Evolutionary conservation across 2,888 invertebrate species (phyloP), one percentile per base, ranked within the genome.

Genomic region (Dynastes hyllus): DNA sequence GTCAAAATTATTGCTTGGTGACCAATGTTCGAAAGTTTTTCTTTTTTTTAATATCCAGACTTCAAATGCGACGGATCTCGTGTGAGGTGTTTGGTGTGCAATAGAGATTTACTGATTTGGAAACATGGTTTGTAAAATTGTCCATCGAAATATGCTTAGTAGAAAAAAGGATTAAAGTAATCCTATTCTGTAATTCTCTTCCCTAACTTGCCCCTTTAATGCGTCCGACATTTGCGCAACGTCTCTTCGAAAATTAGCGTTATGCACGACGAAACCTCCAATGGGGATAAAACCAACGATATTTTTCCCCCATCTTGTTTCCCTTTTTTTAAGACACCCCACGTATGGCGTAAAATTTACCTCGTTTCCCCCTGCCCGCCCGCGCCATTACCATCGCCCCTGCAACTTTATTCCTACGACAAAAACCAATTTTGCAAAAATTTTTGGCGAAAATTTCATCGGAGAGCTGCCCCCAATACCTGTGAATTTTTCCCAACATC

Each of bases 291-390:
- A 45, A 9, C 22, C 2, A 55, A 55, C 27, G 51, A 51, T 69
- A 69, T n/a, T n/a, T 27, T 45, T 40, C 16, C 0, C 69, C 27
- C 58, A 73, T 58, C 40, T 58, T 58, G 37, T 73, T 73, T n/a
- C n/a, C 37, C 37, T 61, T 58, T 40, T 40, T 73, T 37, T 73
- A 73, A 73, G 22, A 71, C 58, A 61, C 22, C 29, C 73, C 40
- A 63, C 73, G 61, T 75, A 75, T 75, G 58, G 63, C 61, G 45
- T 75, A 75, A 75, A 75, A 75, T 61, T 75, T 63, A 75, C 73
- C 73, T 61, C 73, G 27, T 63, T 75, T 45, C 8, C 22, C 22
- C 16, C 45, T 8, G 45, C 2, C 8, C 45, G 45, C 11, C 45
- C 45, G 45, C 45, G 8, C 63, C 5, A 27, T 27, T 63, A 29